A percentile compares a stretch with the other conserved stretches of the same genome.
Evolutionary conservation across 2,888 invertebrate genomes (phyloP).

Genomic region (Eupsilia transversa): DNA sequence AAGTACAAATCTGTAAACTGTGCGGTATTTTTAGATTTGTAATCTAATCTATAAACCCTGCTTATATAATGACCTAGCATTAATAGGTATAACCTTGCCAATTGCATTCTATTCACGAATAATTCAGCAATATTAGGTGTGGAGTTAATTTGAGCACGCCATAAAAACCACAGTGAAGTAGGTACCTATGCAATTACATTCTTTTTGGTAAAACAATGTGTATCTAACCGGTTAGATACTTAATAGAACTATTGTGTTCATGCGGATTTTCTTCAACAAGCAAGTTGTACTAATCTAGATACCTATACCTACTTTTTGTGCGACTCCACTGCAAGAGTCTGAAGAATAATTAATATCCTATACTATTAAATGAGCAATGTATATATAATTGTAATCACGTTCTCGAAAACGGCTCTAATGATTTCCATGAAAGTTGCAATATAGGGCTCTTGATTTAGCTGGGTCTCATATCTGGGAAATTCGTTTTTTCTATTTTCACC

Average conservation of each 20-base stretch:
- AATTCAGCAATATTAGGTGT: conserved; percentile 26
- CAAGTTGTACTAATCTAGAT: too few species aligned
- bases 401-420: too few species aligned
- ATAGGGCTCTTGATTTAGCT: too few species aligned
- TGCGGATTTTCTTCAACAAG: conserved; percentile 12
- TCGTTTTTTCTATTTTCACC: too few species aligned
- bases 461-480: too few species aligned
- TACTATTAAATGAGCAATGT: too few species aligned
- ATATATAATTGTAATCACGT: too few species aligned
- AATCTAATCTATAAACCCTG: conserved; percentile 44
- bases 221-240: conserved; percentile 9
- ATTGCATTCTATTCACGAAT: conserved; percentile 50
- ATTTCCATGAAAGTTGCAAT: too few species aligned
- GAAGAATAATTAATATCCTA: too few species aligned
- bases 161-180: conserved; percentile 35
- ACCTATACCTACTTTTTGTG: background rate
- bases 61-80: conserved; percentile 36
- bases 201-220: conserved; percentile 49
- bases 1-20: conserved; percentile 17
- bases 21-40: conserved; percentile 40
- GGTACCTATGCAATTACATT: conserved; percentile 42
- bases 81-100: conserved; percentile 53
- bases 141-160: conserved; percentile 32
- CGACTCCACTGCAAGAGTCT: background rate
- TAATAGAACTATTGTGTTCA: conserved; percentile 35